Base-by-base conservation (phyloP, 2,113 vertebrate species). In the Patagioenas fasciata region DNA sequence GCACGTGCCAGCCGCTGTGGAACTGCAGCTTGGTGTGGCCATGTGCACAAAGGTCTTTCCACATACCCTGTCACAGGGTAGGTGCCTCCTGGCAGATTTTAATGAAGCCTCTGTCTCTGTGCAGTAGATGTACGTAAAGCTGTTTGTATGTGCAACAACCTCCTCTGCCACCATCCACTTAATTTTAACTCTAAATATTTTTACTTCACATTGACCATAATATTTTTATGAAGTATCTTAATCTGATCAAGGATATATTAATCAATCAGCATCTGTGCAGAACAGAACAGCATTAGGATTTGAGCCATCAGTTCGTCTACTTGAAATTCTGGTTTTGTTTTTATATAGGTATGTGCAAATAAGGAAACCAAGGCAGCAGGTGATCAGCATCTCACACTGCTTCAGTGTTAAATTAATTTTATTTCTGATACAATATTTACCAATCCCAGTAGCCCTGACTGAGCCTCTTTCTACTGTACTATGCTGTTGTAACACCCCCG, bases 51-150 rank as follows among this genome's bases (percentile, higher is more conserved):
- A 50, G 13, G 16, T 14, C 67, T 29, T 79, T 47, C 42, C 44
- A 2, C 0, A 0, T 10, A 26, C 53, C 26, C 50, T 0, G 0
- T 17, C 73, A 20, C 38, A 15, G 23, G 10, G 47, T 6, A 0
- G 0, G 6, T 3, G 1, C 32, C 70, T 79, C 65, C 42, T 1
- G 1, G 23, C 53, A 51, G 15, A 19, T 48, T 51, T 48, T 34
- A 38, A 16, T n/a, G 53, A 71, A 34, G 23, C n/a, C 24, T 56
- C 2, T 6, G 13, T 44, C 71, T 44, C 73, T 72, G 34, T 11
- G 62, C 53, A 5, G 10, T 10, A 28, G 3, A 3, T 28, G 24
- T n/a, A 13, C 6, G 4, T 7, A 40, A 21, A 50, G 54, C 48
- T 36, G 31, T 42, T 16, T 9, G 2, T 21, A 15, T 11, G 24